Evolutionary conservation across 37 sponge, comb jelly and placozoan genomes (phyloP), one percentile per base, ranked within the genome.

Genomic region (Cliona cf. orientalis): DNA sequence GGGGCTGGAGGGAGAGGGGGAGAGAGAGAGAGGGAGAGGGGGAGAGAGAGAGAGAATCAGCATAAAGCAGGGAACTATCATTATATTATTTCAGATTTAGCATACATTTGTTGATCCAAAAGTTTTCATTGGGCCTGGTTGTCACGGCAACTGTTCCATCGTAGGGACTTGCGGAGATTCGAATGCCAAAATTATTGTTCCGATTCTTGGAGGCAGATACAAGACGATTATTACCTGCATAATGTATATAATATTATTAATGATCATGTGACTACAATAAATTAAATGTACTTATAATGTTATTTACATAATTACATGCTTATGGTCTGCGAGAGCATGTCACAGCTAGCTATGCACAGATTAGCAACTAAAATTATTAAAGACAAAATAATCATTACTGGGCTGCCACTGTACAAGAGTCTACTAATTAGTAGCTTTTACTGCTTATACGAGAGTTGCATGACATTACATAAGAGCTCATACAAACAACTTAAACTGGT

Each of bases 1-100:
- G 93, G 60, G 37, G 78, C 84, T 89, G 79, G 22, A 78, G 9
- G 49, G 61, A 37, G 33, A 40, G 55, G 61, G 29, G 62, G 23
- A 31, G 72, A 83, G 46, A 72, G 44, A 59, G 67, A 38, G 35
- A 83, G 67, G 42, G 65, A 62, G 80, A 65, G 80, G 66, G 80
- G 66, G 80, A 79, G 66, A 79, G 67, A 79, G 80, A 79, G 42
- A 65, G 80, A 66, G 70, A 80, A 71, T 45, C 55, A 71, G 71
- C 39, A 45, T 49, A 32, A 69, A 28, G 46, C 22, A 80, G 70
- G 49, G 56, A 49, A 49, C 55, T 49, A 49, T 11, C 17, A 17
- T 17, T 49, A 17, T 49, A 19, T 49, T 11, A 17, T 11, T n/a
- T n/a, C n/a, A n/a, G n/a, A n/a, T n/a, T n/a, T n/a, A n/a, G 59